Evolutionary conservation across 2,888 invertebrate species (phyloP), one percentile per base, ranked within the genome.

Genomic region (Polymixis lichenea): DNA sequence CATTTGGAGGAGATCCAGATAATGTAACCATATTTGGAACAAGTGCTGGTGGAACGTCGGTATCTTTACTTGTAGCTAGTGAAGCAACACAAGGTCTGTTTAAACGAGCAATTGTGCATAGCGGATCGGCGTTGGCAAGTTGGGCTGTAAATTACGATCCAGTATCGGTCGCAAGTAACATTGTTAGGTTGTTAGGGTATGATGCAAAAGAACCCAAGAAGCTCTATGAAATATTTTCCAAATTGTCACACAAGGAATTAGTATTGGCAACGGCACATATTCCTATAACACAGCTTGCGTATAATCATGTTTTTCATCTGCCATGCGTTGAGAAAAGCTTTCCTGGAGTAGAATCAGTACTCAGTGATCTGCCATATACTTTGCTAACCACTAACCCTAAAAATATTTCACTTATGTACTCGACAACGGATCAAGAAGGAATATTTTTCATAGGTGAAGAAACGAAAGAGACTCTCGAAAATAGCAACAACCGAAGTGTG

Each of bases 21-120:
- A 94, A 95, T 84, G 86, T 96, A 9, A 95, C 96, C 0, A 61
- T 95, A 6, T 95, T 95, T 81, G 96, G 96, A 4, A 94, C 95
- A 83, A 96, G 96, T 75, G 95, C 96, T 46, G 96, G 96, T 19
- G 95, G 89, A 7, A 86, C 92, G 0, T 95, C 95, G 0, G 84
- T 88, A 0, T 92, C 95, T 0, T 77, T 95, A 22, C 86, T 95
- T 38, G 66, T 95, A 73, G 92, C 93, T 8, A 95, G 94, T 85
- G 86, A 93, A 64, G 84, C 89, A 17, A 92, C 95, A n/a, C 83
- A 91, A 56, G 95, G 94, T 13, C 84, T 96, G 7, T 95, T 95
- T 66, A 88, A 94, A 13, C 93, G 88, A 88, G 95, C 93, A 1
- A 95, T 96, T 51, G 81, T 95, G n/a, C 94, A 95, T 77, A 96